Percentiles rank a stretch among this genome's conserved stretches.
Conservation (phyloP, 2,888 invertebrate genomes). For the Xestia sexstrigata region DNA sequence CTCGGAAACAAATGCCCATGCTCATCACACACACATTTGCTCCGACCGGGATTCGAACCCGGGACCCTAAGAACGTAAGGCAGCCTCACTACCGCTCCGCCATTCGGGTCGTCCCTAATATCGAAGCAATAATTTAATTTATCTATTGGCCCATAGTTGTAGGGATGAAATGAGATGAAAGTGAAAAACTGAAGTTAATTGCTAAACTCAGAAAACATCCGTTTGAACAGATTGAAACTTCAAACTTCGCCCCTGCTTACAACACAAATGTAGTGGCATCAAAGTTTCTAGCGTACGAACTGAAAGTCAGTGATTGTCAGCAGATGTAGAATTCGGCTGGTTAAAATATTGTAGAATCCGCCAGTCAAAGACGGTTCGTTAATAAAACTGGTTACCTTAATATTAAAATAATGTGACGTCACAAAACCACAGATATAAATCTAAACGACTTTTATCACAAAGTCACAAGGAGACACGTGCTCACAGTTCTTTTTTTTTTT, state of each 20-base stretch:
- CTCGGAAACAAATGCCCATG: no score
- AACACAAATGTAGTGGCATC: not conserved
- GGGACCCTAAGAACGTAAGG: no score
- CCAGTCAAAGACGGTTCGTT: not conserved
- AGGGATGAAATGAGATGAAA: no score
- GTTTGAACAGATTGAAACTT: not conserved
- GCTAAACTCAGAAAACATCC: no score
- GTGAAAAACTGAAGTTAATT: no score
- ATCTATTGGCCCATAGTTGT: not conserved
- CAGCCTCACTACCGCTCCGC: no score
- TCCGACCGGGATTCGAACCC: no score
- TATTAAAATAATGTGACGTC: not conserved
- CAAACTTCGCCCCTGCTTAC: not conserved
- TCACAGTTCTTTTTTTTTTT: not conserved
- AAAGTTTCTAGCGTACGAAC: not conserved
- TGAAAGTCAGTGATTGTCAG: not conserved
- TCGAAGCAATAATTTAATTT: no score
- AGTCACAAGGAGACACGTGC: slow-evolving; percentile 1
- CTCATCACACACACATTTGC: no score
- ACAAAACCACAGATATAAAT: slow-evolving; percentile 14
- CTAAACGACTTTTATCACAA: not conserved
- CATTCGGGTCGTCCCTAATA: no score
- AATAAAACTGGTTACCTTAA: not conserved
- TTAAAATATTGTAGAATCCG: not conserved
- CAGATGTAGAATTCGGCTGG: not conserved